phyloP scores from a whole-genome alignment of 2,113 vertebrate genomes.

The Takifugu flavidus region DNA sequence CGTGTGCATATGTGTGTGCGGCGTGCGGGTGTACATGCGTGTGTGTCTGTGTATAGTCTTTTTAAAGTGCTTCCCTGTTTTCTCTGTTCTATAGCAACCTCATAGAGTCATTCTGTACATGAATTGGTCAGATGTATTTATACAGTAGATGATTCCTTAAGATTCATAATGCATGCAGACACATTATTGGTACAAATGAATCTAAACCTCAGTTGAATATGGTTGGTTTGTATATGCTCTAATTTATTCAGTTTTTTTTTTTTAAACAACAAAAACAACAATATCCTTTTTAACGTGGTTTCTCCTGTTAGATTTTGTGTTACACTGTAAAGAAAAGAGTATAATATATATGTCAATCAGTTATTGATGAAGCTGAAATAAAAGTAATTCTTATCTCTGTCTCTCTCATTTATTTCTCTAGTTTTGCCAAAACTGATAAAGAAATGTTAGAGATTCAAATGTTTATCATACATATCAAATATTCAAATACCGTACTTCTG shows the following conservation, averaged over 20 bases:
- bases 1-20: slow-evolving; percentile 12
- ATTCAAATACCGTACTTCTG: too few species aligned
- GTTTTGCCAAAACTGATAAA: too few species aligned
- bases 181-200: slow-evolving; percentile 55
- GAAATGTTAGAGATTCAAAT: too few species aligned
- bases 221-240: slow-evolving; percentile 59
- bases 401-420: too few species aligned
- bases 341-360: slow-evolving; percentile 50
- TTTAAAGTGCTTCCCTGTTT: slow-evolving; percentile 68
- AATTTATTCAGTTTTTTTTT: slow-evolving; percentile 52
- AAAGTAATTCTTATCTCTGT: slow-evolving; percentile 23
- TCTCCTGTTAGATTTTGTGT: slow-evolving; percentile 56
- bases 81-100: slow-evolving; percentile 62
- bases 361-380: slow-evolving; percentile 61
- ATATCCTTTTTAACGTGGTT: slow-evolving; percentile 55
- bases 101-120: slow-evolving; percentile 41
- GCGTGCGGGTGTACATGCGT: slow-evolving; percentile 11
- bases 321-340: slow-evolving; percentile 64
- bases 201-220: slow-evolving; percentile 62
- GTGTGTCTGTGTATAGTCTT: slow-evolving; percentile 44
- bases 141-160: slow-evolving; percentile 47
- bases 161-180: slow-evolving; percentile 64
- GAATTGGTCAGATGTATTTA: slow-evolving; percentile 49
- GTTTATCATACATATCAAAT: too few species aligned
- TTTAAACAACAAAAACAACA: slow-evolving; percentile 22